phyloP scores from a whole-genome alignment of 2,888 invertebrate genomes.

The Xylota sylvarum region DNA sequence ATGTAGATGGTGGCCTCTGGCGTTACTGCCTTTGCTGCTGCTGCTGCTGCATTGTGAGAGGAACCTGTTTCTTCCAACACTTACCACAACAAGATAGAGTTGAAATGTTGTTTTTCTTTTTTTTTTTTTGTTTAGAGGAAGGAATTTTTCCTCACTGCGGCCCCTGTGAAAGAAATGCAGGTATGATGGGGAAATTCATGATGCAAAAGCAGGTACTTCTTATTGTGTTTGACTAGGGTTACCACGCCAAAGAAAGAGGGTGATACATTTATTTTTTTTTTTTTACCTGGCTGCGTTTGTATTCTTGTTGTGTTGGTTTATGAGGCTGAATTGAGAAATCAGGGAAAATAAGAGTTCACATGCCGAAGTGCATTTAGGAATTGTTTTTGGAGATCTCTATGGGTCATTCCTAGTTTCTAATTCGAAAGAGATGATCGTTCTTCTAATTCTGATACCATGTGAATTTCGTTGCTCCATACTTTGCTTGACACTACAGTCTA shows the following conservation, averaged over 20 bases:
- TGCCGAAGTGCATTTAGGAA: no score
- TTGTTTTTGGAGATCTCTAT: no score
- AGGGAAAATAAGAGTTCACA: no score
- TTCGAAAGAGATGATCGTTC: no score
- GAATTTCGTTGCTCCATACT: no score
- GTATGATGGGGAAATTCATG: constrained; percentile 67
- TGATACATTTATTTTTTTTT: background rate
- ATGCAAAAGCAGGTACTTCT: constrained; percentile 70
- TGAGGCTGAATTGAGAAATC: background rate
- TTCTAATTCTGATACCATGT: no score
- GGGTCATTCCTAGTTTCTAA: no score
- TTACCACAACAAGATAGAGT: constrained; percentile 48
- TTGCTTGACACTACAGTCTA: no score
- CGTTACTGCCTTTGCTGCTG: constrained; percentile 24
- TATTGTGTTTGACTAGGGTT: constrained; percentile 61
- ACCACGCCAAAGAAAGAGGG: constrained; percentile 13
- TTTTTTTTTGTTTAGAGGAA: constrained; percentile 43
- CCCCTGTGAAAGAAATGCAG: constrained; percentile 66
- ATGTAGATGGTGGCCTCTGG: constrained; percentile 51
- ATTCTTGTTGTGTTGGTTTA: constrained; percentile 2
- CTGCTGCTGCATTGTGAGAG: constrained; percentile 66
- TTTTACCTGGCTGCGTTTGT: background rate
- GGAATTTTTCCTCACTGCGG: constrained; percentile 63
- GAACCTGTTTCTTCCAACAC: constrained; percentile 72
- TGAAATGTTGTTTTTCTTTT: constrained; percentile 68